Evolutionary conservation across 2,113 vertebrate genomes (phyloP).

Genomic region (Centropus bengalensis): DNA sequence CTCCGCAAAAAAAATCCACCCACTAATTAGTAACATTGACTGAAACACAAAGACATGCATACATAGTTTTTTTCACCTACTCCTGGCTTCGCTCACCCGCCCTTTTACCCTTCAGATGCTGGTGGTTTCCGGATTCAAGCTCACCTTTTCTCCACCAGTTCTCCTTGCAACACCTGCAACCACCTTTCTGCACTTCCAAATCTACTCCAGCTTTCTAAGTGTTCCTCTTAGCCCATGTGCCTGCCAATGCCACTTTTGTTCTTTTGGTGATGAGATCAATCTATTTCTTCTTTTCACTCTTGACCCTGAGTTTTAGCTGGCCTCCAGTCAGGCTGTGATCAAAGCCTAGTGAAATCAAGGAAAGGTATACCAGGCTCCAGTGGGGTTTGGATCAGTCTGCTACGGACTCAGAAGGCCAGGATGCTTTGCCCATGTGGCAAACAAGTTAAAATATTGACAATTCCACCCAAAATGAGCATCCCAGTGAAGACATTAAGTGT

Average conservation of each 20-base stretch:
- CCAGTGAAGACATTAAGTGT: background rate
- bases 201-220: background rate
- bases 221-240: background rate
- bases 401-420: background rate
- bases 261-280: background rate
- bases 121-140: background rate
- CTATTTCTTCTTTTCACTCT: background rate
- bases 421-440: background rate
- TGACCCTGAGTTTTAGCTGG: background rate
- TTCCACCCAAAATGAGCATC: background rate
- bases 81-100: background rate
- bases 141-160: background rate
- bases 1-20: background rate
- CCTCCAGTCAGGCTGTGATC: background rate
- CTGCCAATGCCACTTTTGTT: background rate
- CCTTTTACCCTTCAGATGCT: background rate
- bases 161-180: background rate
- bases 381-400: background rate
- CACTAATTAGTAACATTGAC: slow-evolving; percentile 34
- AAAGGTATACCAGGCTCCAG: background rate
- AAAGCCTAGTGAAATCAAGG: background rate
- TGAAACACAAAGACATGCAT: background rate
- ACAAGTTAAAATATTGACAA: background rate
- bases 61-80: background rate
- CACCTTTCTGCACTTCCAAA: background rate